Percentiles rank a stretch among this genome's conserved stretches.
Conservation (phyloP, 2,888 invertebrate genomes). For the Cephus pygmeus region DNA sequence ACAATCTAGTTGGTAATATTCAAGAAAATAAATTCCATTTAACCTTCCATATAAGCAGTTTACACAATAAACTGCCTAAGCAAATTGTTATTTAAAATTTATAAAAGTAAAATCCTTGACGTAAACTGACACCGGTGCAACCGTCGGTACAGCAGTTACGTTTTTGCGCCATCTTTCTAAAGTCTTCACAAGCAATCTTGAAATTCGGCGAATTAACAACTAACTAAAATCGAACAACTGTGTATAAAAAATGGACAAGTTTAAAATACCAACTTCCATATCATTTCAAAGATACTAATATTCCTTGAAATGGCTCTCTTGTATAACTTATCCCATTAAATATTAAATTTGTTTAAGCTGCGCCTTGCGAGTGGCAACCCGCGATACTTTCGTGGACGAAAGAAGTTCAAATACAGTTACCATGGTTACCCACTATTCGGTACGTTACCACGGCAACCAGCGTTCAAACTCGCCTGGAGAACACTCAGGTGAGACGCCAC, state of each 20-base stretch:
- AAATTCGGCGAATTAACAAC: background rate
- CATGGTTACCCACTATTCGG: conserved; percentile 18
- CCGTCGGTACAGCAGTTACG: background rate
- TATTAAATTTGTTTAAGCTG: no score
- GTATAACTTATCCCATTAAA: background rate
- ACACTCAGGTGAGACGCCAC: conserved; percentile 24
- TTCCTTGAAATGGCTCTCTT: background rate
- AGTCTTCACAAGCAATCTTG: background rate
- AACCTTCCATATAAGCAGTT: background rate
- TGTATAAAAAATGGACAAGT: background rate
- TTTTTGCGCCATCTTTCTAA: background rate
- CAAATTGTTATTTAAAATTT: background rate
- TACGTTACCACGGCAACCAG: conserved; percentile 25
- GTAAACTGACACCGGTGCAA: background rate
- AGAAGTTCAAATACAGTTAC: conserved; percentile 7
- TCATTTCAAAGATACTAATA: background rate
- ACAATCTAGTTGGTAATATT: background rate
- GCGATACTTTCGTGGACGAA: background rate
- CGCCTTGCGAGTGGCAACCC: background rate
- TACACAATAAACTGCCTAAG: background rate
- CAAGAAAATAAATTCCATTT: background rate
- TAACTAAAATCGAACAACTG: background rate
- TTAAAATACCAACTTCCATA: background rate
- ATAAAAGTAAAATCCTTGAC: background rate
- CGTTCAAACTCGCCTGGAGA: conserved; percentile 25